phyloP scores from a whole-genome alignment of 2,888 invertebrate genomes.

The Bombylius discolor region DNA sequence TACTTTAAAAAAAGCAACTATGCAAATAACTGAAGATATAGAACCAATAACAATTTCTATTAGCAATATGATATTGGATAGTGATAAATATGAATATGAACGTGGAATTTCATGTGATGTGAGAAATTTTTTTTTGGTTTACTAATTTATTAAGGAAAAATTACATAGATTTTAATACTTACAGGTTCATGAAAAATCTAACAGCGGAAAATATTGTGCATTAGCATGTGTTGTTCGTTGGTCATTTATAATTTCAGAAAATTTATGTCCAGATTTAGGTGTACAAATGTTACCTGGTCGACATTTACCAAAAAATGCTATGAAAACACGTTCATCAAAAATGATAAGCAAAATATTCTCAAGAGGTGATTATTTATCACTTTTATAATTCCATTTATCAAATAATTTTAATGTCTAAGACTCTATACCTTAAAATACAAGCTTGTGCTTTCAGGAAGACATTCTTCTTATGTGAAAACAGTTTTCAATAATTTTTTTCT shows the following conservation, averaged over 20 bases:
- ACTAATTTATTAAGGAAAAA: too few relatives aligned
- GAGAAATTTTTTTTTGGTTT: conserved; percentile 11
- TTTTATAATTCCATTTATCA: not conserved
- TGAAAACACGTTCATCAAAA: not conserved
- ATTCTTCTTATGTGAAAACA: too few relatives aligned
- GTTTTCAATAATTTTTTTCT: too few relatives aligned
- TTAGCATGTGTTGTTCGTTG: conserved; percentile 36
- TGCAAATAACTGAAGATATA: conserved; percentile 20
- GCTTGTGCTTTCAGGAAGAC: too few relatives aligned
- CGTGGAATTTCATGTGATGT: conserved; percentile 30
- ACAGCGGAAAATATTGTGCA: conserved; percentile 34
- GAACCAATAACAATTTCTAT: conserved; percentile 19
- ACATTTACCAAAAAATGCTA: conserved; percentile 31
- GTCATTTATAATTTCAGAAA: conserved; percentile 37
- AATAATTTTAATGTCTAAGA: too few relatives aligned
- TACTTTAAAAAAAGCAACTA: conserved; percentile 24
- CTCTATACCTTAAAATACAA: too few relatives aligned
- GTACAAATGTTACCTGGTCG: conserved; percentile 32
- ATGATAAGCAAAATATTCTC: not conserved
- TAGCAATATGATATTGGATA: conserved; percentile 23
- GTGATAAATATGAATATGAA: conserved; percentile 27
- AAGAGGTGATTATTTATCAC: not conserved
- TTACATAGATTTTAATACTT: not conserved
- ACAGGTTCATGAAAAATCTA: conserved; percentile 34
- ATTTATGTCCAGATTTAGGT: conserved; percentile 35